Conservation (phyloP, 1,140 invertebrate species). For the Ladona fulva region DNA sequence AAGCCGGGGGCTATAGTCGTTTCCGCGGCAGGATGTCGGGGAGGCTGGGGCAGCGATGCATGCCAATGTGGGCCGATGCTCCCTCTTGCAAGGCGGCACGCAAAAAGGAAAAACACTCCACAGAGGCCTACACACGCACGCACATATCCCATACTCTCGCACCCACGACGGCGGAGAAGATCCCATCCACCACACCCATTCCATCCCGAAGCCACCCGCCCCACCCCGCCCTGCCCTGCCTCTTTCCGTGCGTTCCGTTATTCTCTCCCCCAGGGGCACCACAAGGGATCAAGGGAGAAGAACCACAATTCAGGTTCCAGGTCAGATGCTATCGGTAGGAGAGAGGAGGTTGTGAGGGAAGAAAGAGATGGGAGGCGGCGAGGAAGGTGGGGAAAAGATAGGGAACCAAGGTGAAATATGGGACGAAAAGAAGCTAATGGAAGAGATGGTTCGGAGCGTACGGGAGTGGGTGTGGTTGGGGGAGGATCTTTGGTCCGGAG, state of each 20-base stretch:
- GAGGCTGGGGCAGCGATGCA: not conserved
- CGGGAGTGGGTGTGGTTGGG: not conserved
- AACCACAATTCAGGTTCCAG: conserved; percentile 4
- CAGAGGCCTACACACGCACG: not conserved
- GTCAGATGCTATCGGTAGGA: conserved; percentile 3
- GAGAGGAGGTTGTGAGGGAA: not conserved
- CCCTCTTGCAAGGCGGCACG: not conserved
- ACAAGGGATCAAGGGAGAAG: not conserved
- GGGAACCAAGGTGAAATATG: not conserved
- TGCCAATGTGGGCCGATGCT: conserved; percentile 1
- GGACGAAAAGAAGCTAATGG: conserved; percentile 8
- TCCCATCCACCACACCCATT: not conserved
- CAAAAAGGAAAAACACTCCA: not conserved
- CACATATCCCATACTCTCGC: too few relatives aligned
- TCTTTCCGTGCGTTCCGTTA: not conserved
- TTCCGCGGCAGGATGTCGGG: not conserved
- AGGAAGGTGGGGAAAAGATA: not conserved
- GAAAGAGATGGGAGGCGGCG: not conserved
- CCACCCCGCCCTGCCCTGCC: not conserved
- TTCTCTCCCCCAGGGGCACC: not conserved
- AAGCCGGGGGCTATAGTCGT: not conserved
- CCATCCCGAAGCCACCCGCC: not conserved
- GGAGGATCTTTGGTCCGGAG: not conserved
- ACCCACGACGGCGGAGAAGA: too few relatives aligned
- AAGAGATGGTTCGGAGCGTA: too few relatives aligned